Base-by-base conservation (phyloP, 2,888 invertebrate genomes). In the Andrena hattorfiana region DNA sequence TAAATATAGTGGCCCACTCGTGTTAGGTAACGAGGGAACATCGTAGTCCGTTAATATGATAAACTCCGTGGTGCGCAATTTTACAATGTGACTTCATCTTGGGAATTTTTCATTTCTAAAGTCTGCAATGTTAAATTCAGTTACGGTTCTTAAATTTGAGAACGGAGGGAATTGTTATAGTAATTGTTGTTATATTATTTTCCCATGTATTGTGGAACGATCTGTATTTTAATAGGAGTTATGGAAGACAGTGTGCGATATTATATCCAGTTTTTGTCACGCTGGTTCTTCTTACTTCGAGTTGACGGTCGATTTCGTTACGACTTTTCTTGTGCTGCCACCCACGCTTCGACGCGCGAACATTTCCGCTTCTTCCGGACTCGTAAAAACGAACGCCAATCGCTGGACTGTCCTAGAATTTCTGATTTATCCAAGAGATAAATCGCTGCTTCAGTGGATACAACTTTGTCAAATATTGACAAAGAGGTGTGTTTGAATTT, bases 341-440 rank as follows among this genome's bases (percentile, higher is more conserved):
- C 70, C 66, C 77, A 71, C 63, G 35, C 70, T 30, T 8, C 7
- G n/a, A 2, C 54, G n/a, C 49, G 28, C 6, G 20, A 62, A 28
- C 66, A 30, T 51, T 28, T 30, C 48, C 48, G 42, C 28, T 77
- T 77, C 56, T 77, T 64, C 77, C 71, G 59, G 69, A 67, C 71
- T 66, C 71, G 71, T 77, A 77, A 70, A 56, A 70, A 30, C 48
- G 35, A 20, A 71, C 51, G 28, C 26, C 49, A 66, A 70, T 77
- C 66, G 77, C 10, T 63, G 51, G 5, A 13, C 35, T 69, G 28
- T 64, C 49, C 13, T 49, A 35, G 70, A 66, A 77, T 77, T 71
- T 66, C 66, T 59, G 66, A 77, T 56, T 66, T 66, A 64, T 66
- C 64, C 56, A 16, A 16, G 30, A 28, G 42, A 56, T 42, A 77